Base-by-base conservation (phyloP, 2,888 invertebrate genomes). In the Plebejus anna region DNA sequence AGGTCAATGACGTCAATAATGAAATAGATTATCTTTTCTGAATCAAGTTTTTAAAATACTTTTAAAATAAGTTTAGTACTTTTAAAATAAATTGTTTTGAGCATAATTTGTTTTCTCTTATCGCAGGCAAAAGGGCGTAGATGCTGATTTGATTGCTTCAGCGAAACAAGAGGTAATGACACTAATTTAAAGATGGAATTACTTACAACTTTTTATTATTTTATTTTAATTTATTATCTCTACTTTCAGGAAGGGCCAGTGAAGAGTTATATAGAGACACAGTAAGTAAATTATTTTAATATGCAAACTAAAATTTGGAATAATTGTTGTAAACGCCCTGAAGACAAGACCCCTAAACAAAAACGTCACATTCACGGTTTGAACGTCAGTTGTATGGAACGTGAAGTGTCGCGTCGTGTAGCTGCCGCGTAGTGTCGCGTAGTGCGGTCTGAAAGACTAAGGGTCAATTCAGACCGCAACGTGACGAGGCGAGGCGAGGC, bases 231-330 rank as follows among this genome's bases (percentile, higher is more conserved):
- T 28, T 51, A 32, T 7, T 75, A 76, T 78, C 70, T 78, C 70
- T 77, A 57, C 77, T 84, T 84, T 38, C 83, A 89, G 90, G 85
- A 85, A 4, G 81, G 77, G 9, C 81, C 81, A 13, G 82, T 82
- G 59, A 89, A 88, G 82, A 90, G 87, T 71, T 87, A 85, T 77
- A 80, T 91, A 2, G 87, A 91, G 79, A 84, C 81, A 22, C 91
- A 92, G 92, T 92, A 79, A 88, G 92, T 88, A 42, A 38, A 51
- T 66, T 66, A 70, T 66, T 22, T 32, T 42, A 11, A 28, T 5
- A 6, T 61, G 22, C 3, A 61, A 61, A 61, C 22, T 75, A n/a
- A 38, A 28, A 72, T 70, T 28, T 28, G 4, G 2, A 61, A 70
- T 73, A 57, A n/a, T 76, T 38, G 6, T 38, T 38, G 38, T 38